Evolutionary conservation across 2,888 invertebrate genomes (phyloP), one percentile per base, ranked within the genome.

Genomic region (Drosophila hamatofila): DNA sequence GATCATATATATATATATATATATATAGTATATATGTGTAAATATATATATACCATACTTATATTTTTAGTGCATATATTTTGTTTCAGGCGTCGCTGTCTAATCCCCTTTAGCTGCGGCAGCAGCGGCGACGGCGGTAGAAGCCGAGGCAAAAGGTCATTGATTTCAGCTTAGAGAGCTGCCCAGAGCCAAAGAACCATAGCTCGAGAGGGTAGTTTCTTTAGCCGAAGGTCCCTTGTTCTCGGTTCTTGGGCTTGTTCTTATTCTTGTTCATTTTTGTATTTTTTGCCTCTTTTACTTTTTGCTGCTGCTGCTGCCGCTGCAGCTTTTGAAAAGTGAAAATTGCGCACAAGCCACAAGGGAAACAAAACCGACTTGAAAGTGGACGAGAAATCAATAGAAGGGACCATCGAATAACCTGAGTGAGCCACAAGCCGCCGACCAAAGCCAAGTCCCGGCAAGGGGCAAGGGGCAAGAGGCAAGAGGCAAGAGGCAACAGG

Each of bases 131-230:
- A 72, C 79, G 75, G 69, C 30, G 41, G 25, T 21, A 37, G 52
- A 39, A 72, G 75, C 81, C 74, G 68, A 72, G 42, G 66, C 84
- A 87, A 89, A 83, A 89, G 90, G 89, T 89, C 89, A 89, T 89
- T 90, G 89, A 88, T 89, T 90, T 89, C 88, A 88, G 87, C 90
- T 90, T 89, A 88, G 85, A 73, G 77, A 66, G 56, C 70, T 69
- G 74, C 69, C 75, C 59, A 49, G 58, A 35, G 30, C 59, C 57
- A 16, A 56, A 57, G 67, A 79, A 69, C 59, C 39, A 65, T 55
- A 62, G 58, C 77, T 70, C 65, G 83, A 85, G 54, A 86, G 85
- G 85, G 88, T 88, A 80, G 87, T 88, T 85, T 85, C 85, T 88
- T 83, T 62, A 72, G 85, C 79, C 83, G 88, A 84, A 84, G 83